phyloP scores from a whole-genome alignment of 2,888 invertebrate species.

The Dolichopus griseipennis region DNA sequence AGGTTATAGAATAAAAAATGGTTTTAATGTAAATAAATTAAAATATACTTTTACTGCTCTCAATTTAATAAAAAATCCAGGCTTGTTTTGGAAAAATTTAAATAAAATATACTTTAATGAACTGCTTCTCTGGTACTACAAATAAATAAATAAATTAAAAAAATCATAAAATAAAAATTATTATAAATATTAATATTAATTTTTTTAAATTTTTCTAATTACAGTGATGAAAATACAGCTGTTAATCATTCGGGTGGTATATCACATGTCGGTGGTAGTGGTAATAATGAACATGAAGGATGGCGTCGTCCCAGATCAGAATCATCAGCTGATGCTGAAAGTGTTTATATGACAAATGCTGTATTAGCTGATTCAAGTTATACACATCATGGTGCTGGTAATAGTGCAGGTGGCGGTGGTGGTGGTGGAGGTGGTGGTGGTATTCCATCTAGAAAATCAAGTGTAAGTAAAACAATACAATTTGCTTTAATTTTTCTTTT shows the following conservation, averaged over 20 bases:
- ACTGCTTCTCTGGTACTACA: no score
- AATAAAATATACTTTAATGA: no score
- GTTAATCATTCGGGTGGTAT: conserved; percentile 46
- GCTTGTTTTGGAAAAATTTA: no score
- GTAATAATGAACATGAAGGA: conserved; percentile 54
- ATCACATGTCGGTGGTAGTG: conserved; percentile 37
- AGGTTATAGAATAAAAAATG: no score
- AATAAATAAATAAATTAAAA: no score
- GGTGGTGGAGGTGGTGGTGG: conserved; percentile 21
- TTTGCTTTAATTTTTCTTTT: background rate
- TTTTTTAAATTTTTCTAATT: conserved; percentile 25
- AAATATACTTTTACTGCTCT: no score
- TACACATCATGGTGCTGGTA: conserved; percentile 27
- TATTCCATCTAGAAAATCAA: conserved; percentile 41
- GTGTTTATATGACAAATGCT: conserved; percentile 51
- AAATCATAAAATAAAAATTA: no score
- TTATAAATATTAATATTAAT: conserved; percentile 12
- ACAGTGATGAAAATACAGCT: conserved; percentile 70
- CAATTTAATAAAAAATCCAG: no score
- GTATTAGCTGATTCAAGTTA: conserved; percentile 37
- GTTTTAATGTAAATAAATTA: no score
- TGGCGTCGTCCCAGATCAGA: conserved; percentile 68
- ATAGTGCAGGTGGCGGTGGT: background rate
- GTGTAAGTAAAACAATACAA: conserved; percentile 35
- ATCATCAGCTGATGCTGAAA: conserved; percentile 69